Evolutionary conservation across 2,113 vertebrate genomes (phyloP).

Genomic region (Ahaetulla prasina): DNA sequence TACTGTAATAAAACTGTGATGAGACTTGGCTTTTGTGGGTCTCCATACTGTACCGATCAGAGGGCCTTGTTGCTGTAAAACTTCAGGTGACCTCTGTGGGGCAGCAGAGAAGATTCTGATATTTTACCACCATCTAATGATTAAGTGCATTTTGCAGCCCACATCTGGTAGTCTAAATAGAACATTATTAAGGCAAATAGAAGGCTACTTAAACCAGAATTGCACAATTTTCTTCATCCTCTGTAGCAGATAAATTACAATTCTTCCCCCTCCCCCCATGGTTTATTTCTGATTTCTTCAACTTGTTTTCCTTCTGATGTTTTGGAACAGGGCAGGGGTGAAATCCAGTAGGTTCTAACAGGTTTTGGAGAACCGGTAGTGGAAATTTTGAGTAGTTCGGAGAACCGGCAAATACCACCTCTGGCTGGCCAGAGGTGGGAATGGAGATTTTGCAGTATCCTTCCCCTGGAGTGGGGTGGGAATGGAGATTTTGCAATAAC

Average conservation of each 20-base stretch:
- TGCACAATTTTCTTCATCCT: background rate
- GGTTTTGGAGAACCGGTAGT: no score
- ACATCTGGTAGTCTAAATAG: background rate
- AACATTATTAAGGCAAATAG: background rate
- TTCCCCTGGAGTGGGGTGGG: no score
- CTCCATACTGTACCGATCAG: background rate
- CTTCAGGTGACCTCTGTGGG: background rate
- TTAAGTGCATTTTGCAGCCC: background rate
- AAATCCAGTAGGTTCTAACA: no score
- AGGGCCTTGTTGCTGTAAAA: background rate
- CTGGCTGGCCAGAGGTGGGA: no score
- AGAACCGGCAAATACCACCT: no score
- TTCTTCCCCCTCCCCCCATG: background rate
- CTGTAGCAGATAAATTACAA: background rate
- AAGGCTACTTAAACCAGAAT: background rate
- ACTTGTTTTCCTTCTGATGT: background rate
- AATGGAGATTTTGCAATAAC: no score
- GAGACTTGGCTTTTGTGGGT: background rate
- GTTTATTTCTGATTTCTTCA: background rate
- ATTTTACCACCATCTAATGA: background rate
- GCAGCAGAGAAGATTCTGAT: background rate
- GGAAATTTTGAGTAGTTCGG: no score
- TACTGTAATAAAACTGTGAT: background rate
- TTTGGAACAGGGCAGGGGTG: no score
- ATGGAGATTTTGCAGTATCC: no score